Evolutionary conservation across 92 coral and sea anemone genomes (phyloP), one percentile per base, ranked within the genome.

Genomic region (Virgularia gustaviana): DNA sequence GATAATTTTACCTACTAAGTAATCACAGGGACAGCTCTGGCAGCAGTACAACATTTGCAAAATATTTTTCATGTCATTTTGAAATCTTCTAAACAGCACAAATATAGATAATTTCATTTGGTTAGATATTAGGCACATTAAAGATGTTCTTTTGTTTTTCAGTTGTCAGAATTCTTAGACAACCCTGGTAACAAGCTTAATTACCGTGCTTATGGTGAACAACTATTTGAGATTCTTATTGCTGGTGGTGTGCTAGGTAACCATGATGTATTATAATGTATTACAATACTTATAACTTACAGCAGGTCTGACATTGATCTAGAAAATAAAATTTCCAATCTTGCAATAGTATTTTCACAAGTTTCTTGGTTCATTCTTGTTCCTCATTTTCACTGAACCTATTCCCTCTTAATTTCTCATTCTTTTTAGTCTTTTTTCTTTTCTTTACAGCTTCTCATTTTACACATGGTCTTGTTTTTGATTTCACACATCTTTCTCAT

Each of bases 241-340:
- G 99, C 99, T 57, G 99, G 99, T 57, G 99, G 99, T 53, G 80
- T 94, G 70, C 66, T 94, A 80, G 99, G 99, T 94, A 53, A 80
- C 77, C 28, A 25, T 38, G 43, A 12, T 42, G 6, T 18, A 30
- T 15, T 31, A 13, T 6, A n/a, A n/a, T 31, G 34, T 20, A 18
- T 42, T 6, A 22, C 11, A 8, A 16, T 16, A 13, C 1, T 43
- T 16, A 43, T 1, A 4, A 13, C 20, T 43, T 43, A 2, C 13
- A n/a, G n/a, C n/a, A n/a, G n/a, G n/a, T n/a, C n/a, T n/a, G n/a
- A n/a, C n/a, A n/a, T n/a, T n/a, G n/a, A n/a, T n/a, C 16, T 39
- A 39, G 45, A 39, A 39, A 16, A 39, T 39, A 8, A 39, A 39
- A 15, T 39, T 39, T 39, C 15, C 45, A 39, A 39, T 7, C 45